phyloP scores from a whole-genome alignment of 2,888 invertebrate genomes.

The Trissonchulus latispiculum region DNA sequence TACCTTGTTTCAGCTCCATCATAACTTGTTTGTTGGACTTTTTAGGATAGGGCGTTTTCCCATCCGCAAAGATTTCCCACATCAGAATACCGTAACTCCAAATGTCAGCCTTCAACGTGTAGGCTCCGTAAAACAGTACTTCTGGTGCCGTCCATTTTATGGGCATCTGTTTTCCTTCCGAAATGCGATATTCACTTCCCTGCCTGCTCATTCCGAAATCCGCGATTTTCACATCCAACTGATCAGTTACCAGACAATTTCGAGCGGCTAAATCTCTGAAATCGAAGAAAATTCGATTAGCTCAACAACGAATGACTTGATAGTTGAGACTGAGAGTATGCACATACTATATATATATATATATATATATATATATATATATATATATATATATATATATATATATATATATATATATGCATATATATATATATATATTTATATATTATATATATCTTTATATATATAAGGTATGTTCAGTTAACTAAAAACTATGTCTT shows the following conservation, averaged over 20 bases:
- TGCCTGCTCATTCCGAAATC: constrained; percentile 84
- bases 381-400: too few species aligned
- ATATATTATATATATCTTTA: too few species aligned
- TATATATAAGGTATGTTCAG: too few species aligned
- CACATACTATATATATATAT: too few species aligned
- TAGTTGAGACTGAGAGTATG: too few species aligned
- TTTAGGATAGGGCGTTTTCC: neutral
- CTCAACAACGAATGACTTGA: too few species aligned
- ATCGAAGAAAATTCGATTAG: too few species aligned
- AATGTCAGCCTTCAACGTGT: neutral
- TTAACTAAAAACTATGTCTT: too few species aligned
- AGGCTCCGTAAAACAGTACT: constrained; percentile 1
- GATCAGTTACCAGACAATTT: constrained; percentile 89
- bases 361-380: too few species aligned
- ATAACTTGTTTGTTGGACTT: neutral
- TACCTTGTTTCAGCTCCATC: constrained; percentile 2
- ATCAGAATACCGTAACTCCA: constrained; percentile 13
- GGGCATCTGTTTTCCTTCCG: constrained; percentile 12
- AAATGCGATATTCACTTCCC: neutral
- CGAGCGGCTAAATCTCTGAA: constrained; percentile 77
- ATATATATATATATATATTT: too few species aligned
- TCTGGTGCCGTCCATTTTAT: constrained; percentile 14
- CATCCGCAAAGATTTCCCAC: constrained; percentile 11
- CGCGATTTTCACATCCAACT: constrained; percentile 86
- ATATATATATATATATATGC: too few species aligned